Percentiles rank a stretch among this genome's conserved stretches.
phyloP scores from a whole-genome alignment of 2,797 vertebrate species.

The Dipus sagitta region DNA sequence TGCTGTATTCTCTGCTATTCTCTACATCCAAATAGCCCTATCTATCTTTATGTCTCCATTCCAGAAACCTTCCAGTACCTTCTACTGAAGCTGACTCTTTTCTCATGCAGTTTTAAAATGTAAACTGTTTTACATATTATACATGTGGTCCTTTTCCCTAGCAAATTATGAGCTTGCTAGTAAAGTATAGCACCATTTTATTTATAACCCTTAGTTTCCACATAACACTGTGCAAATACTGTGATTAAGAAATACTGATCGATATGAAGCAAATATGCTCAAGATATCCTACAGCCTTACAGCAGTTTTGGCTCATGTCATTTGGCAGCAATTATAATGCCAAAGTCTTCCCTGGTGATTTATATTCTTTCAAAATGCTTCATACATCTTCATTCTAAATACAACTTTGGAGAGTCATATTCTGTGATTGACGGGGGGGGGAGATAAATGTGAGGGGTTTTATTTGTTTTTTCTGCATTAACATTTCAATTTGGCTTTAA shows the following conservation, averaged over 20 bases:
- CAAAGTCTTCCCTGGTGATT: not conserved
- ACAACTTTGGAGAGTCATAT: not conserved
- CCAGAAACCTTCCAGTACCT: not conserved
- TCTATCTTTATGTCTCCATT: not conserved
- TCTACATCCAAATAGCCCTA: not conserved
- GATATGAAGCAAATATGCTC: not conserved
- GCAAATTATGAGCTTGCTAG: not conserved
- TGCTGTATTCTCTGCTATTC: not conserved
- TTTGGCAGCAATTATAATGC: not conserved
- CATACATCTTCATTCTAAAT: not conserved
- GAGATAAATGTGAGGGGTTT: not conserved
- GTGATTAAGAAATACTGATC: not conserved
- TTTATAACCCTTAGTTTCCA: not conserved
- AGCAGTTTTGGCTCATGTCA: not conserved
- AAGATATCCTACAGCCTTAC: not conserved
- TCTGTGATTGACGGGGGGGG: not conserved
- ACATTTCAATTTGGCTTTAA: not conserved
- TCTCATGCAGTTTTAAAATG: not conserved
- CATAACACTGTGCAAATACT: not conserved
- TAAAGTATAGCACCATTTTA: not conserved
- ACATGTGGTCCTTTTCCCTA: not conserved
- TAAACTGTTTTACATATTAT: not conserved
- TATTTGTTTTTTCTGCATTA: conserved; percentile 2
- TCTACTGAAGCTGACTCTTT: not conserved
- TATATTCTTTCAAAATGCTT: not conserved